Percentiles rank a stretch among this genome's conserved stretches.
These are phyloP conservation scores for Cheracebus regulus DNA, from an alignment of 2,797 vertebrate genomes.

Conservation along the genomic window DNA sequence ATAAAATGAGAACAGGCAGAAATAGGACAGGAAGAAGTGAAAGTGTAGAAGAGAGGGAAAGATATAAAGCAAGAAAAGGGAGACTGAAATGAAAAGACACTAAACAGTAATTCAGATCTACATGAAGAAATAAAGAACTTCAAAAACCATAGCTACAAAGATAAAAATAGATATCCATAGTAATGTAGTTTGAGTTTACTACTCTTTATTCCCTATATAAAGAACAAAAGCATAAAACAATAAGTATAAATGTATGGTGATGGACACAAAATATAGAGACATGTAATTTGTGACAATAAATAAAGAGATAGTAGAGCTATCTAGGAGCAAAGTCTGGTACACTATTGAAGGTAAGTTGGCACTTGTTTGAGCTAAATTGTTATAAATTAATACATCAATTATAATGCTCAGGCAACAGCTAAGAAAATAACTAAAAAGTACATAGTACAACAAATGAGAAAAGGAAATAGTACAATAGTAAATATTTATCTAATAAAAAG, in stretches of 20 bases:
- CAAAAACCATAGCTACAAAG: not conserved
- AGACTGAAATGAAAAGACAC: not conserved
- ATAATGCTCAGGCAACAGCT: not conserved
- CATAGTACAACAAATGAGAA: not conserved
- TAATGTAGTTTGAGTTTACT: not conserved
- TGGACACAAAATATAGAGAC: not conserved
- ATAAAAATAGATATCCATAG: not conserved
- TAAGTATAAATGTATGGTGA: not conserved
- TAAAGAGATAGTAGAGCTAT: not conserved
- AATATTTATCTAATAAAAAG: not conserved
- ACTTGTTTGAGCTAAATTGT: not conserved
- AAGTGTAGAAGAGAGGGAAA: not conserved
- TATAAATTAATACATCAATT: not conserved
- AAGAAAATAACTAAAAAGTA: not conserved
- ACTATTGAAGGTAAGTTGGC: not conserved
- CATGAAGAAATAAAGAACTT: not conserved
- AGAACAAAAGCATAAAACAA: not conserved
- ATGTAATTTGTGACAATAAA: not conserved
- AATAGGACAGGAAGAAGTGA: not conserved
- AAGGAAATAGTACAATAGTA: not conserved
- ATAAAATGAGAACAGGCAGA: not conserved
- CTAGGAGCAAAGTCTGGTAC: not conserved
- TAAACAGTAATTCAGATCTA: not conserved
- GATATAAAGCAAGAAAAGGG: not conserved
- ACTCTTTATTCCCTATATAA: not conserved